Conservation (phyloP, 2,113 vertebrate species). For the Albula goreensis region DNA sequence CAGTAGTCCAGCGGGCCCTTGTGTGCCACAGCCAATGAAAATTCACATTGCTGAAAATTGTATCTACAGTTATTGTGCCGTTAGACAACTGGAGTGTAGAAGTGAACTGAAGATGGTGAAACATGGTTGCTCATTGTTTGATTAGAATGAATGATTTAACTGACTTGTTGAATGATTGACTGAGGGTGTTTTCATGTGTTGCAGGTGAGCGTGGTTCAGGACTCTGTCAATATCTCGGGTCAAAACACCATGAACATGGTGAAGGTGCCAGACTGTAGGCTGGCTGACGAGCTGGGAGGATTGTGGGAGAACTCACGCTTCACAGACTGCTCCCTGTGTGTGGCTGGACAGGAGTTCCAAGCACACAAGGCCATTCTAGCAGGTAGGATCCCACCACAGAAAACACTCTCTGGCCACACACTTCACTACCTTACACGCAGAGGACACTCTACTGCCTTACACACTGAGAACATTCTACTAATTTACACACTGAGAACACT, state of each 20-base stretch:
- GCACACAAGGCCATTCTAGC: constrained; percentile 89
- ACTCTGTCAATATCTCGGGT: constrained; percentile 87
- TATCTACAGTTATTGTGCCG: background rate
- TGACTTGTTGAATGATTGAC: background rate
- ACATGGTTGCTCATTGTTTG: too few species aligned
- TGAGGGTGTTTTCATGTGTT: constrained; percentile 27
- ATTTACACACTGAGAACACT: background rate
- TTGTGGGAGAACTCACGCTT: constrained; percentile 89
- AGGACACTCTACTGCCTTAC: background rate
- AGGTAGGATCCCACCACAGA: constrained; percentile 68
- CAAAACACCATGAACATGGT: constrained; percentile 92
- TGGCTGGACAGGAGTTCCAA: constrained; percentile 88
- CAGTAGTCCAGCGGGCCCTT: background rate
- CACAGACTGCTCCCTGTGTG: constrained; percentile 86
- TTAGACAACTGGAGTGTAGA: background rate
- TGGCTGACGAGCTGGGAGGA: constrained; percentile 86
- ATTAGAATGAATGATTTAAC: background rate
- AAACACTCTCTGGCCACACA: background rate
- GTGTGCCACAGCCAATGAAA: background rate
- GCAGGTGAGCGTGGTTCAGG: constrained; percentile 91
- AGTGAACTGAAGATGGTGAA: background rate
- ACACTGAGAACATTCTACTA: background rate
- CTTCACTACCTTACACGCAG: background rate
- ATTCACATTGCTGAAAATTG: constrained; percentile 3
- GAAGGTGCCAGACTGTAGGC: constrained; percentile 86